Conservation (phyloP, 1,140 invertebrate genomes). For the Pseudomyrmex cubaensis region DNA sequence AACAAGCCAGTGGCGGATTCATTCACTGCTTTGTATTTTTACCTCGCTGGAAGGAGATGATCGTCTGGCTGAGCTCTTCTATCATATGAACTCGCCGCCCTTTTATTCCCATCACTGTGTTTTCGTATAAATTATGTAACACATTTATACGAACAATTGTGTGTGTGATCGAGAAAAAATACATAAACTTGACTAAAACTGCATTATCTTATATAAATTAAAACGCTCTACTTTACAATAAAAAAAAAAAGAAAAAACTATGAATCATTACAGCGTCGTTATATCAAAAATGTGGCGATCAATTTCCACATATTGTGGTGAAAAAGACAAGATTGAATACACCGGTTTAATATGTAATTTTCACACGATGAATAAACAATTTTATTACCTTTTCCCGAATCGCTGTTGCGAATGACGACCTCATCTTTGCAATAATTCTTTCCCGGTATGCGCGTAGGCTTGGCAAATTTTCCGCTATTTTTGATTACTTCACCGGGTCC, state of each 20-base stretch:
- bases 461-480: slow-evolving; percentile 94
- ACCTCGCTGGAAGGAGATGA: slow-evolving; percentile 99
- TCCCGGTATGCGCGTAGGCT: slow-evolving; percentile 95
- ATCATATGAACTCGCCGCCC: slow-evolving; percentile 98
- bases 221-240: background rate
- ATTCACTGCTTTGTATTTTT: slow-evolving; percentile 82
- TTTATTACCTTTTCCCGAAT: slow-evolving; percentile 95
- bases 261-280: background rate
- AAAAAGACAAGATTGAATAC: background rate
- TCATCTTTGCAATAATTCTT: slow-evolving; percentile 97
- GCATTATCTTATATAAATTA: background rate
- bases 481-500: slow-evolving; percentile 93
- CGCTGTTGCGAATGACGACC: slow-evolving; percentile 96
- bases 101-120: slow-evolving; percentile 98
- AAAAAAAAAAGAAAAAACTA: background rate
- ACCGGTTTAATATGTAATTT: slow-evolving; percentile 15
- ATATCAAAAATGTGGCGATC: background rate
- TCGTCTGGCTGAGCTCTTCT: slow-evolving; percentile 98
- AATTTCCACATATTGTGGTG: background rate
- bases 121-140: slow-evolving; percentile 81
- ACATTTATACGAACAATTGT: slow-evolving; percentile 5
- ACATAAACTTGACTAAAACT: background rate
- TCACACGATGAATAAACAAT: slow-evolving; percentile 15
- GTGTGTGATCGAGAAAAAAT: slow-evolving; percentile 3
- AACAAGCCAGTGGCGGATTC: slow-evolving; percentile 79